These are phyloP conservation scores for Arrhamphus sclerolepis DNA, from an alignment of 2,797 vertebrate genomes.

Conservation along the genomic window DNA sequence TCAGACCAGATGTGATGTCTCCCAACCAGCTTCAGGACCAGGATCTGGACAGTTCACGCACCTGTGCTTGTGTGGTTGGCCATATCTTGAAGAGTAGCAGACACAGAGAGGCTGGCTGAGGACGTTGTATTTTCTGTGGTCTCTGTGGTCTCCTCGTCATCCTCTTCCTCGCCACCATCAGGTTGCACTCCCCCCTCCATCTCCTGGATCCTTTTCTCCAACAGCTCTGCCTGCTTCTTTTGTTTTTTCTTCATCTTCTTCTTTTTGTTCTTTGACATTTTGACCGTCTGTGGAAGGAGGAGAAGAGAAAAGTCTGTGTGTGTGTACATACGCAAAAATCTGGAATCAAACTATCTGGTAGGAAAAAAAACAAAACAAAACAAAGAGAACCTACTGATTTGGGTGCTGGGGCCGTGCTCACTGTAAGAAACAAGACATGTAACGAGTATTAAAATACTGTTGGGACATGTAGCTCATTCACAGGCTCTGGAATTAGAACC, in stretches of 20 bases:
- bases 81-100: conserved; percentile 83
- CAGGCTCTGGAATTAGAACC: conserved; percentile 49
- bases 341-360: background rate
- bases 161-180: conserved; percentile 82
- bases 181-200: conserved; percentile 80
- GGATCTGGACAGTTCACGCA: conserved; percentile 23
- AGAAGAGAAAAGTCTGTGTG: conserved; percentile 3
- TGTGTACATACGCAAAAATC: background rate
- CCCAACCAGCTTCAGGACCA: background rate
- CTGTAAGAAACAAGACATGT: conserved; percentile 77
- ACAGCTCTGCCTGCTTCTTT: conserved; percentile 92
- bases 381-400: conserved; percentile 87
- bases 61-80: conserved; percentile 66
- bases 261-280: conserved; percentile 99
- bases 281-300: conserved; percentile 80
- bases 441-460: conserved; percentile 29
- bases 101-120: conserved; percentile 75
- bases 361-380: background rate
- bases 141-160: conserved; percentile 82
- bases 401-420: conserved; percentile 93
- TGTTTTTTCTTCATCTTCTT: conserved; percentile 99
- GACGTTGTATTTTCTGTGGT: conserved; percentile 72
- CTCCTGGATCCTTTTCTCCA: conserved; percentile 94
- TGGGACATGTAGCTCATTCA: conserved; percentile 31
- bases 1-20: too few species aligned